Evolutionary conservation across 2,888 invertebrate species (phyloP), one percentile per base, ranked within the genome.

Genomic region (Habrosyne pyritoides): DNA sequence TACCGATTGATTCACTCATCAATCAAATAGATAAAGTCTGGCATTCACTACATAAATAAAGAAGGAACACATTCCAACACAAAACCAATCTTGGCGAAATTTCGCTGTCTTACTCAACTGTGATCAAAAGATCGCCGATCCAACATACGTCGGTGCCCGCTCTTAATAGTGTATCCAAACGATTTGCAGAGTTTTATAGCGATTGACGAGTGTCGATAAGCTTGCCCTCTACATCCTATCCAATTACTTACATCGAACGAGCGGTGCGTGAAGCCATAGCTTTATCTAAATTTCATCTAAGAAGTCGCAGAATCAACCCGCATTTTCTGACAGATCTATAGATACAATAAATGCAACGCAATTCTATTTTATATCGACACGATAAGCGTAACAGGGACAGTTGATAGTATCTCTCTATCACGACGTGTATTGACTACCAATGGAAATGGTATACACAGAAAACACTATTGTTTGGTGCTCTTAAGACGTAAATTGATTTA

Each of bases 251-350:
- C 84, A 75, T 74, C 70, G 67, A 66, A 73, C 69, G 42, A 42
- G 18, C 67, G 69, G 75, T 76, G 79, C 80, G 81, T 76, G 78
- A 70, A 75, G 77, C 76, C 75, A 64, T 67, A 62, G 69, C 67
- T 75, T 81, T 89, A 91, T 91, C 91, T 87, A 80, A 88, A 89
- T 86, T 88, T 85, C 86, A 90, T 90, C 91, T 80, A 81, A 83
- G 82, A 81, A 83, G 73, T 81, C 71, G 60, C 77, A 76, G 81
- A 75, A 79, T 78, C 79, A 70, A 67, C 75, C 62, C 66, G 56
- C 69, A 70, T 71, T 42, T 42, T 42, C 59, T 57, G 55, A 65
- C 63, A 59, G 47, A 48, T 50, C 52, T 54, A 61, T 63, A 61
- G 66, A 71, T 64, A 58, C 55, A 67, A 33, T 30, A 64, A 62